Percentiles rank a stretch among this genome's conserved stretches.
These are phyloP conservation scores for Eulemur albifrons DNA, from an alignment of 2,797 vertebrate genomes.

Conservation along the genomic window DNA sequence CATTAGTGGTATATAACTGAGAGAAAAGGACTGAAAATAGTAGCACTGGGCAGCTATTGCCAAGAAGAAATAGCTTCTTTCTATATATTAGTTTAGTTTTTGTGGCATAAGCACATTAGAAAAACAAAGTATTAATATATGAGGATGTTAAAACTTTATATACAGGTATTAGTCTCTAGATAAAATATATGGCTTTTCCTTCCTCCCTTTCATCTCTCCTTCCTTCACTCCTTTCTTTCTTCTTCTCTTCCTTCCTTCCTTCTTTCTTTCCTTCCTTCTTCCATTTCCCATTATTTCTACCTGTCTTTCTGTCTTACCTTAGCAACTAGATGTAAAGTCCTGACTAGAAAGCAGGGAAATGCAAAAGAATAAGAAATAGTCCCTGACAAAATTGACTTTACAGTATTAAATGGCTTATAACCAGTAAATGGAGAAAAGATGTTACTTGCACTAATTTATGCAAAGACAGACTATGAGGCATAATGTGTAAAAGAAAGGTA, in stretches of 20 bases:
- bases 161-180: conserved; percentile 1
- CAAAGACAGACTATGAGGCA: not conserved
- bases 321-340: not conserved
- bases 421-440: not conserved
- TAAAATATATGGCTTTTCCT: not conserved
- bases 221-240: not conserved
- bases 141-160: conserved; percentile 25
- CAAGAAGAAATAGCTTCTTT: conserved; percentile 66
- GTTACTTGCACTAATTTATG: not conserved
- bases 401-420: not conserved
- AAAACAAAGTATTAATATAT: conserved; percentile 48
- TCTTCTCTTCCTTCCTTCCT: too few species aligned
- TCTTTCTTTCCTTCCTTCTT: not conserved
- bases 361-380: not conserved
- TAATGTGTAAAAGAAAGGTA: not conserved
- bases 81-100: conserved; percentile 48
- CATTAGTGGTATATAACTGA: not conserved
- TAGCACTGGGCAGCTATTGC: not conserved
- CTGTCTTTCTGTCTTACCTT: not conserved
- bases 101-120: conserved; percentile 34
- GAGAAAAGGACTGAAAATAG: conserved; percentile 40
- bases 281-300: not conserved
- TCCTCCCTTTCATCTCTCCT: not conserved
- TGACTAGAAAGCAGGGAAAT: not conserved
- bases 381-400: not conserved